Evolutionary conservation across 2,113 vertebrate species (phyloP).

Genomic region (Chrysochloris asiatica): DNA sequence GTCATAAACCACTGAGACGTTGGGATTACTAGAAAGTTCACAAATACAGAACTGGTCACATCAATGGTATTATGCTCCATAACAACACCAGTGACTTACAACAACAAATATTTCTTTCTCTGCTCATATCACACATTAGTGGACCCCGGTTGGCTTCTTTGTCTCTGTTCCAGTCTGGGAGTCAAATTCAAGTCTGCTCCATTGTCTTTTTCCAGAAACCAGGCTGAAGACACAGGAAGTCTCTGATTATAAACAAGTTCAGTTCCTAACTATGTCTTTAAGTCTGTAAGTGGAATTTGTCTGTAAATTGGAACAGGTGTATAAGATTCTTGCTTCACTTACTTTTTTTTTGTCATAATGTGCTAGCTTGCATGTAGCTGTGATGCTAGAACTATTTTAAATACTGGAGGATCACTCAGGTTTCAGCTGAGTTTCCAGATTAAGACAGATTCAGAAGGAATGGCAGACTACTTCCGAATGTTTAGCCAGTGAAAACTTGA

Average conservation of each 20-base stretch:
- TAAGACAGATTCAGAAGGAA: no score
- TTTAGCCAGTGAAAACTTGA: no score
- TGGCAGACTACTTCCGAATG: no score
- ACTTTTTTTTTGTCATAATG: no score
- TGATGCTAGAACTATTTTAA: no score
- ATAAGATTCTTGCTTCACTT: no score
- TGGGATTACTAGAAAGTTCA: constrained; percentile 29
- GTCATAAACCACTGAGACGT: constrained; percentile 32
- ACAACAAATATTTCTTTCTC: constrained; percentile 51
- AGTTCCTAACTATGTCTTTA: neutral
- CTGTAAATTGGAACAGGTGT: no score
- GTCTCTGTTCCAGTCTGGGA: neutral
- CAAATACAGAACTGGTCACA: constrained; percentile 37
- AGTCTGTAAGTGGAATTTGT: neutral
- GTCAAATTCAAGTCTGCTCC: constrained; percentile 28
- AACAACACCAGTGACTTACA: constrained; percentile 40
- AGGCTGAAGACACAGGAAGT: neutral
- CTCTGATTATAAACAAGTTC: neutral
- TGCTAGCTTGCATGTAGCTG: no score
- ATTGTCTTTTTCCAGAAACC: neutral
- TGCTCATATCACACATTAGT: constrained; percentile 6
- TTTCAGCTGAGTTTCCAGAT: no score
- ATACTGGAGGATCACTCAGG: no score
- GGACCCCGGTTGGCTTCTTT: constrained; percentile 17
- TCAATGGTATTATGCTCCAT: neutral